Evolutionary conservation across 2,797 vertebrate genomes (phyloP).

Genomic region (Bradypus variegatus): DNA sequence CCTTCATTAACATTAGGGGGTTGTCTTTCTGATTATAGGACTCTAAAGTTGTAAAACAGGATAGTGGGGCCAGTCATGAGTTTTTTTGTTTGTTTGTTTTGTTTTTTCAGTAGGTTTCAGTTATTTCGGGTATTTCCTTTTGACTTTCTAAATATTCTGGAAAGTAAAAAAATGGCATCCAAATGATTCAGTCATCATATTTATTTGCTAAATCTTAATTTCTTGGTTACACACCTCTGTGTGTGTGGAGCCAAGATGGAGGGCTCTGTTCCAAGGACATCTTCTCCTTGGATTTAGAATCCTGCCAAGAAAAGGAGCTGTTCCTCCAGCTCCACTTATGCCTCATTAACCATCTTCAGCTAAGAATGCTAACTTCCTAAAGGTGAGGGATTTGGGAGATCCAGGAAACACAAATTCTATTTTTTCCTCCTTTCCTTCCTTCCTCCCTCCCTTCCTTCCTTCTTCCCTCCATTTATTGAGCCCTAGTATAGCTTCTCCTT

Average conservation of each 20-base stretch:
- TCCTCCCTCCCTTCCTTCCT: no score
- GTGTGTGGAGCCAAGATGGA: background rate
- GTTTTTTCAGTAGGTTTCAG: no score
- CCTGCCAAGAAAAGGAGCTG: background rate
- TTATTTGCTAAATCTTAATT: no score
- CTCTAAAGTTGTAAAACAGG: no score
- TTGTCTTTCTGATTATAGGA: no score
- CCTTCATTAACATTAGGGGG: no score
- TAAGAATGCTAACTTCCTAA: background rate
- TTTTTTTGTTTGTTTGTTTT: no score
- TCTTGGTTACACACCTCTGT: background rate
- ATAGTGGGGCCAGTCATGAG: no score
- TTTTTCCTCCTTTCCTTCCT: background rate
- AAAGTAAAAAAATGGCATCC: no score
- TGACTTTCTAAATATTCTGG: no score
- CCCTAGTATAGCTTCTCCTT: background rate
- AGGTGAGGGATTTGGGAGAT: background rate
- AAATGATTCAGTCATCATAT: no score
- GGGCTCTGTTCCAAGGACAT: background rate
- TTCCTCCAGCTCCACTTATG: background rate
- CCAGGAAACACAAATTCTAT: background rate
- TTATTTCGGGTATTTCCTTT: no score
- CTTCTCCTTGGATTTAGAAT: background rate
- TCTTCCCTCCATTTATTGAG: background rate
- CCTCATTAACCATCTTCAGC: background rate